Percentiles rank a stretch among this genome's conserved stretches.
These are phyloP conservation scores for Apantesis nais DNA, from an alignment of 2,888 invertebrate genomes.

Conservation along the genomic window DNA sequence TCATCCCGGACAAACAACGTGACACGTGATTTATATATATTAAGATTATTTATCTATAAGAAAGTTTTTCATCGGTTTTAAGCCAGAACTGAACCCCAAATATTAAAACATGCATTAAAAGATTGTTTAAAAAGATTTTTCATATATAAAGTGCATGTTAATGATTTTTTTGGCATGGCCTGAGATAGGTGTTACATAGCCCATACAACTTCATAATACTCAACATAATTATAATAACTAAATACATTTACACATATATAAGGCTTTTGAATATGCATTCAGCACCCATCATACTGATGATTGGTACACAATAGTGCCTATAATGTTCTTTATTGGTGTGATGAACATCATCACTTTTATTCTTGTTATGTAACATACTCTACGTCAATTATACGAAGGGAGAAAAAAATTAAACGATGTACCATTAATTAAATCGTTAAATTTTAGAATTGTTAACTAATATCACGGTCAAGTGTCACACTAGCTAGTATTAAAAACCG, in stretches of 20 bases:
- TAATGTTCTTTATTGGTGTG: background rate
- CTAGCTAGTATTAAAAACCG: no score
- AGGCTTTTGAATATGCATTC: background rate
- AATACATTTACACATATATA: background rate
- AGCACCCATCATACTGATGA: background rate
- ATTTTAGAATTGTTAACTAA: background rate
- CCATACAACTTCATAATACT: background rate
- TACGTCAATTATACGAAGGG: background rate
- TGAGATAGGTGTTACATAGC: background rate
- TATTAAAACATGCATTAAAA: no score
- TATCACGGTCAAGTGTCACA: background rate
- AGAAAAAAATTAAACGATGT: no score
- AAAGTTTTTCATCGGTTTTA: background rate
- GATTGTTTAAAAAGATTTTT: no score
- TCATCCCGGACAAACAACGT: no score
- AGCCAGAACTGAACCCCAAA: no score
- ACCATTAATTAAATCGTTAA: no score
- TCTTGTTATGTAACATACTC: background rate
- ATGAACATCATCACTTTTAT: background rate
- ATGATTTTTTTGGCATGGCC: no score
- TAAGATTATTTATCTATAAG: background rate
- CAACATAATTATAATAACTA: constrained; percentile 1
- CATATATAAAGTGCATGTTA: no score
- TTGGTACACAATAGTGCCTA: background rate
- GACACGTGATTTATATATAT: background rate